Evolutionary conservation across 2,888 invertebrate species (phyloP), one percentile per base, ranked within the genome.

Genomic region (Tetragonisca angustula): DNA sequence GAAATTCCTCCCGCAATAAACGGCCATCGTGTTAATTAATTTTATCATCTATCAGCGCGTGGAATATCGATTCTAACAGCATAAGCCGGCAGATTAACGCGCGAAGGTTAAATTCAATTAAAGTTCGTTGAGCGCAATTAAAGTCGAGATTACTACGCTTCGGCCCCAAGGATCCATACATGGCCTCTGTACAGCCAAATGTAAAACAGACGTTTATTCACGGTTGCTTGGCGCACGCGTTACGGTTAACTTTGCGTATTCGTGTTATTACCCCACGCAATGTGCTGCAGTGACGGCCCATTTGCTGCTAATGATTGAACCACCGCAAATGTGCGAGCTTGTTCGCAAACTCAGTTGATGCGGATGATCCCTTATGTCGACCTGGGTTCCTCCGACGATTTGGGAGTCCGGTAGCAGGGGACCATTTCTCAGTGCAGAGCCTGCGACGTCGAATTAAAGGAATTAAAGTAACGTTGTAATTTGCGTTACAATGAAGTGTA

Each of bases 281-380:
- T 94, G 94, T 61, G 91, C 94, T 52, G 94, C 94, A 17, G 94
- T 93, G 78, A 94, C 49, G 67, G 90, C 88, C 92, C 93, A 94
- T 68, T 90, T 82, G 70, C 89, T 88, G 71, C 90, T 88, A 86
- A 94, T 92, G 72, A 94, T 91, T 36, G 93, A 90, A 62, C 92
- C 94, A 32, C 94, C 94, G 84, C 94, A 94, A 67, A 86, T 76
- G 84, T 94, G 94, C 9, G 88, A 82, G 70, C 78, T 86, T 65
- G 86, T 86, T 81, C 73, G 85, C 36, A 90, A 56, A 75, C 91
- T 90, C 77, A 93, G 91, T 92, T 94, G 95, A 86, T 94, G 89
- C 17, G 95, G 95, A 82, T 93, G 91, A 21, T 92, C 67, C 71
- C 88, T 85, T 82, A 95, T 94, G n/a, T 88, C 85, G 11, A 91